Evolutionary conservation across 2,797 vertebrate genomes (phyloP).

Genomic region (Bradypus variegatus): DNA sequence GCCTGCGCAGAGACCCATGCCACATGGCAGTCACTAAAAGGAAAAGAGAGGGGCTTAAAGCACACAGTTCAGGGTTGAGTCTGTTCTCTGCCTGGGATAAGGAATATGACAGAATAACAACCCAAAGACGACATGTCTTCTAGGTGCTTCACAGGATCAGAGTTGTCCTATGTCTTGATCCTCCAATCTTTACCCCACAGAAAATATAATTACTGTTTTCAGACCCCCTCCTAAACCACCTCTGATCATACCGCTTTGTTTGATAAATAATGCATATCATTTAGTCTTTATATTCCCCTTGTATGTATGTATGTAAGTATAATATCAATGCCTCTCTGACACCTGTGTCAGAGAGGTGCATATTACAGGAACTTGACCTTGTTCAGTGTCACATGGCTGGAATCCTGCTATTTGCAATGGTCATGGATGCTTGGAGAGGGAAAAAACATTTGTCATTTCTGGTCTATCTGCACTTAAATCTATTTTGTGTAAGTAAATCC

Average conservation of each 20-base stretch:
- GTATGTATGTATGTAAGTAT: not conserved
- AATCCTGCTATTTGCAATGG: not conserved
- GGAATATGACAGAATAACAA: not conserved
- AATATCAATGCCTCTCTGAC: not conserved
- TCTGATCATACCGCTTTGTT: not conserved
- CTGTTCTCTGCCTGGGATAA: not conserved
- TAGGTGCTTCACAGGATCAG: not conserved
- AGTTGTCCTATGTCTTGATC: not conserved
- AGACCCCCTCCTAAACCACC: not conserved
- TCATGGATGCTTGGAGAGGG: not conserved
- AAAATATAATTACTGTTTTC: constrained; percentile 19
- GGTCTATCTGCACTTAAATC: not conserved
- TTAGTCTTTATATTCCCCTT: not conserved
- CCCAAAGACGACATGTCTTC: not conserved
- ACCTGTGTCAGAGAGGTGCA: not conserved
- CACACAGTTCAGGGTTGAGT: not conserved
- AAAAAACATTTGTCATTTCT: not conserved
- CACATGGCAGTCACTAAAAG: constrained; percentile 84
- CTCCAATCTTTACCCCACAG: not conserved
- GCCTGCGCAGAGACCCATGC: constrained; percentile 85
- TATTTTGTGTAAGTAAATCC: not conserved
- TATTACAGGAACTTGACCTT: not conserved
- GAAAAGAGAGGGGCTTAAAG: constrained; percentile 18
- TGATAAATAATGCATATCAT: not conserved
- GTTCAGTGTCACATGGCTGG: not conserved